Conservation (phyloP, 2,113 vertebrate genomes). For the Gadus macrocephalus region DNA sequence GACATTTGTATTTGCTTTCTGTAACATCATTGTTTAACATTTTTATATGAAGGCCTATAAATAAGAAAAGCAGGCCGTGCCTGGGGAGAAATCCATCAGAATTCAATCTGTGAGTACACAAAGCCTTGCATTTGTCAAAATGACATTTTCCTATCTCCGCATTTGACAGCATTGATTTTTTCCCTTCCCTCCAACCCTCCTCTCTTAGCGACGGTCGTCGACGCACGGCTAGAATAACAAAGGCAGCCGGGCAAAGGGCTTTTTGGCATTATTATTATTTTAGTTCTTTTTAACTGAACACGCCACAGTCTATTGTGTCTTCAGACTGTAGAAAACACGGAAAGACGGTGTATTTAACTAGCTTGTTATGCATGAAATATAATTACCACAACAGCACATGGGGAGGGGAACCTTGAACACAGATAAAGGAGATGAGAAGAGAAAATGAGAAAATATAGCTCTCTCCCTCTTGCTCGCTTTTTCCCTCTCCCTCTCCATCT, state of each 20-base stretch:
- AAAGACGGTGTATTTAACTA: conserved; percentile 58
- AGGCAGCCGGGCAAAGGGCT: conserved; percentile 44
- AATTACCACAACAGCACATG: conserved; percentile 59
- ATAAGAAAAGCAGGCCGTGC: conserved; percentile 62
- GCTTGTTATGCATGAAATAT: conserved; percentile 63
- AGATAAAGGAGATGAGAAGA: conserved; percentile 42
- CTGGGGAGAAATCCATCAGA: conserved; percentile 70
- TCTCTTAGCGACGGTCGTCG: conserved; percentile 65
- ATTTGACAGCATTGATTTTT: conserved; percentile 72
- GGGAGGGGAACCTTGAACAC: conserved; percentile 39
- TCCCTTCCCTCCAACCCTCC: conserved; percentile 44
- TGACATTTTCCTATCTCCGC: conserved; percentile 72
- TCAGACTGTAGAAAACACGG: conserved; percentile 40
- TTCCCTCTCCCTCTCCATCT: conserved; percentile 4
- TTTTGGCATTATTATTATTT: neutral
- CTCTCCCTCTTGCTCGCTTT: conserved; percentile 56
- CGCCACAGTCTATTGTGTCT: conserved; percentile 52
- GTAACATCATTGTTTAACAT: conserved; percentile 72
- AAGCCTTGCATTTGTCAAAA: conserved; percentile 76
- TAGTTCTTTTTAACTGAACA: conserved; percentile 46
- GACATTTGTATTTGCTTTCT: conserved; percentile 70
- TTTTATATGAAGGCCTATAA: conserved; percentile 67
- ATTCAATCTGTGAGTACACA: conserved; percentile 71
- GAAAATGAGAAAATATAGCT: conserved; percentile 56
- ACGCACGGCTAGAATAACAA: conserved; percentile 69